These are phyloP conservation scores for Rhineura floridana DNA, from an alignment of 2,113 vertebrate genomes.

Conservation along the genomic window DNA sequence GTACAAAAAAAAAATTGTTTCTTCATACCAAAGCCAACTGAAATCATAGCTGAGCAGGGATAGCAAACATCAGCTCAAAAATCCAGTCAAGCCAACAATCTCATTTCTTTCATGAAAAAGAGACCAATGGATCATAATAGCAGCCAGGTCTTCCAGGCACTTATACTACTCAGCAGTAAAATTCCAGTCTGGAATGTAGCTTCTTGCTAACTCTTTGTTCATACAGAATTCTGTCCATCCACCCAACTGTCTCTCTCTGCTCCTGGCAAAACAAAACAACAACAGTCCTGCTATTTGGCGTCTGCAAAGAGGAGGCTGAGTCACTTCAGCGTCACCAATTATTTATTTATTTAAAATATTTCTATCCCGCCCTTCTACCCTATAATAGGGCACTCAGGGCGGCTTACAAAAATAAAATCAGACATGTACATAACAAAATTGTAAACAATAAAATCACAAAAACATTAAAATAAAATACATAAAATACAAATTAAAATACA, in stretches of 20 bases:
- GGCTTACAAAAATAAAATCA: too few relatives aligned
- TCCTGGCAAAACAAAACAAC: neutral
- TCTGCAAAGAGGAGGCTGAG: neutral
- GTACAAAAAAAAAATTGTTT: neutral
- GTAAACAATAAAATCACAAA: too few relatives aligned
- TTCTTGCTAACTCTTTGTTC: neutral
- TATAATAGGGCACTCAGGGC: too few relatives aligned
- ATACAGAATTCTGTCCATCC: neutral
- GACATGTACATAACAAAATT: too few relatives aligned
- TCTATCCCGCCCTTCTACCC: too few relatives aligned
- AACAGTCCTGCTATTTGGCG: neutral
- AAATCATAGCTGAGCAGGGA: neutral
- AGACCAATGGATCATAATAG: neutral
- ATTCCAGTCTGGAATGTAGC: neutral
- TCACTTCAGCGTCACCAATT: neutral
- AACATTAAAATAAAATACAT: too few relatives aligned
- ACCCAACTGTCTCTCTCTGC: neutral
- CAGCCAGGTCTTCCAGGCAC: neutral
- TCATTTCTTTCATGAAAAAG: neutral
- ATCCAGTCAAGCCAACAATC: neutral
- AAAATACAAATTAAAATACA: too few relatives aligned
- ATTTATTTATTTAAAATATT: too few relatives aligned
- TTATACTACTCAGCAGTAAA: neutral
- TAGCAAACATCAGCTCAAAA: constrained; percentile 10
- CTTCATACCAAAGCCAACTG: neutral